Evolutionary conservation across 2,797 vertebrate species (phyloP).

Genomic region (Darevskia nairensis): DNA sequence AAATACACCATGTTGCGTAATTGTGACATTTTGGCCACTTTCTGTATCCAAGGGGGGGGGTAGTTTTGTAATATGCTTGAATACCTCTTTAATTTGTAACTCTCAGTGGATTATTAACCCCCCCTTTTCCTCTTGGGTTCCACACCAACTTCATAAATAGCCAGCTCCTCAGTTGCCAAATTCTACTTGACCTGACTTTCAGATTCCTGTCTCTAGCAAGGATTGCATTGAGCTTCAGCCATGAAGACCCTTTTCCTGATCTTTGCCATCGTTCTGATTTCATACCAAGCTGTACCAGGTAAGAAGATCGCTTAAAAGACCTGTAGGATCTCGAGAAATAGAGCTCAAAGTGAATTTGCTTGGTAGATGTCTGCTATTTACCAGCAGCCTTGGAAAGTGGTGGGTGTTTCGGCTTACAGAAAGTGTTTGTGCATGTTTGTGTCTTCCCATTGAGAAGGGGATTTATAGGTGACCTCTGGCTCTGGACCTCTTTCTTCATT

Average conservation of each 20-base stretch:
- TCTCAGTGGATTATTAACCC: neutral
- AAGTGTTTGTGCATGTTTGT: too few relatives aligned
- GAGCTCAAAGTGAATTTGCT: neutral
- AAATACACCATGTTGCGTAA: neutral
- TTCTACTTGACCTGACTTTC: neutral
- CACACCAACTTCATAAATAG: slow-evolving; percentile 15
- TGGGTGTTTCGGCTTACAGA: too few relatives aligned
- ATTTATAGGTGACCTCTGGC: neutral
- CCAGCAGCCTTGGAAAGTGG: neutral
- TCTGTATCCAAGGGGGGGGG: neutral
- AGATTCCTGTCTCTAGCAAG: neutral
- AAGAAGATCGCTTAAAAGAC: neutral
- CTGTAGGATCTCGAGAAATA: neutral
- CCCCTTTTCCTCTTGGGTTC: neutral
- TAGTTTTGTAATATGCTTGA: neutral
- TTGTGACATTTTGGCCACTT: neutral
- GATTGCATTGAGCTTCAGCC: neutral
- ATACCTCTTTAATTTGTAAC: neutral
- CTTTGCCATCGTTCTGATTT: slow-evolving; percentile 6
- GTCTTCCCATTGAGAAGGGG: too few relatives aligned
- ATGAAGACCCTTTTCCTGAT: slow-evolving; percentile 17
- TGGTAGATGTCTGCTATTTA: neutral
- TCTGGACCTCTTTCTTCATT: neutral
- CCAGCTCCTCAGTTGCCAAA: neutral
- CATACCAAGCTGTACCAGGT: slow-evolving; percentile 11